Percentiles rank a stretch among this genome's conserved stretches.
These are phyloP conservation scores for Anoura caudifer DNA, from an alignment of 2,113 vertebrate species.

Conservation along the genomic window DNA sequence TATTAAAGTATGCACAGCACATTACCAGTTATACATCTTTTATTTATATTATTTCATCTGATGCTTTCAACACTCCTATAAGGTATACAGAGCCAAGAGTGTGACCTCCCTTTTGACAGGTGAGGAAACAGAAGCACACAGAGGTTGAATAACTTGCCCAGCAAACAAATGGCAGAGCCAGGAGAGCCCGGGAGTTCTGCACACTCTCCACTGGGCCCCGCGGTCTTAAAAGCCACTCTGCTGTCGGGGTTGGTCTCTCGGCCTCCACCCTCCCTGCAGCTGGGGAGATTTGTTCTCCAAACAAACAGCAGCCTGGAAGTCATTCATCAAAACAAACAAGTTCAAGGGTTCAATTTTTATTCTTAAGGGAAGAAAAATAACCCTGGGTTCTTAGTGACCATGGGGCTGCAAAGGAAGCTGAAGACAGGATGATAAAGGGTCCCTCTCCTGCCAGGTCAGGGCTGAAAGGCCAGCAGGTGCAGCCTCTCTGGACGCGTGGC, in stretches of 20 bases:
- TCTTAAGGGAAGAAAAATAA: not conserved
- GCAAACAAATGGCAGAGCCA: not conserved
- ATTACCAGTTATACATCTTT: not conserved
- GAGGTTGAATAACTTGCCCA: not conserved
- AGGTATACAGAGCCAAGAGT: not conserved
- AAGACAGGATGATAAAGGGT: constrained; percentile 37
- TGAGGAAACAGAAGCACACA: not conserved
- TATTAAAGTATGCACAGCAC: fast-evolving
- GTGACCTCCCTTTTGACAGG: not conserved
- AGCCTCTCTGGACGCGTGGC: constrained; percentile 55
- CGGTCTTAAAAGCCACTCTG: not conserved
- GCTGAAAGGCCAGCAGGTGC: constrained; percentile 65
- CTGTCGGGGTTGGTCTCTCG: not conserved
- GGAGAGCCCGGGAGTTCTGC: not conserved
- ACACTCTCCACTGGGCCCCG: fast-evolving
- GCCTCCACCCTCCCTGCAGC: not conserved
- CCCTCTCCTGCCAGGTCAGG: constrained; percentile 59
- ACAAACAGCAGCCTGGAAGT: constrained; percentile 58
- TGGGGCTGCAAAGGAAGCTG: constrained; percentile 55
- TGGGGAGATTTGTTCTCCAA: not conserved
- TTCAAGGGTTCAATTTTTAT: not conserved
- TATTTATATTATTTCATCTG: not conserved
- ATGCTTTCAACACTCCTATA: not conserved
- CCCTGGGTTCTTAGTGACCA: constrained; percentile 54
- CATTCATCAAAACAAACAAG: constrained; percentile 66